Base-by-base conservation (phyloP, 2,888 invertebrate species). In the Epistrophe grossulariae region DNA sequence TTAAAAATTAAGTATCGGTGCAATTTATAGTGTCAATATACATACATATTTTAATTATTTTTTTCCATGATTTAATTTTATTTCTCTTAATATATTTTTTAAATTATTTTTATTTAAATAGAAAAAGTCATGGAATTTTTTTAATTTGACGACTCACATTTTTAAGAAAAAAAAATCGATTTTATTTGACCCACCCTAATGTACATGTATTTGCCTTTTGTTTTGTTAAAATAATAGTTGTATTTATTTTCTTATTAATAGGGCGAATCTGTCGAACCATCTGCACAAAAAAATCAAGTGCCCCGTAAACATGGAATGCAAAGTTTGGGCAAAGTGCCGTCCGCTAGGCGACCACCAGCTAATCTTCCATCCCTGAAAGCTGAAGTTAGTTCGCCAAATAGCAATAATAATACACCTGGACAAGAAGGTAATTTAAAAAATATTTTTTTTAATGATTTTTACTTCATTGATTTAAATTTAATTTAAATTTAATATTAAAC, bases 281-380 rank as follows among this genome's bases (percentile, higher is more conserved):
- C 96, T 92, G 96, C 96, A 93, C 96, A 96, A 92, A 97, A 97
- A 94, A 97, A 95, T 94, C 96, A 96, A 94, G 95, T 97, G 94
- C 96, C 96, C 93, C 97, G 97, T 94, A 99, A 99, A 96, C 98
- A 99, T 98, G 99, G 99, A 95, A 98, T 99, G 97, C 99, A 99
- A 97, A 97, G 97, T 95, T 96, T 99, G 96, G 99, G 99, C 94
- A 99, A 99, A 96, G 98, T 99, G 94, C 98, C 97, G 94, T 97
- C 97, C 94, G 98, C 98, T 93, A 97, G 99, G 94, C 97, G 99
- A 94, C 98, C 99, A 94, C 99, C 99, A 94, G 98, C 98, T 93
- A 98, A 99, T 95, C 95, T 99, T 94, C 99, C 99, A 93, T 99
- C 99, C 95, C 94, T 99, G 94, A 99, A 98, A 95, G 98, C 99